Percentiles rank a stretch among this genome's conserved stretches.
Conservation (phyloP, 2,797 vertebrate genomes). For the Coilia nasus region DNA sequence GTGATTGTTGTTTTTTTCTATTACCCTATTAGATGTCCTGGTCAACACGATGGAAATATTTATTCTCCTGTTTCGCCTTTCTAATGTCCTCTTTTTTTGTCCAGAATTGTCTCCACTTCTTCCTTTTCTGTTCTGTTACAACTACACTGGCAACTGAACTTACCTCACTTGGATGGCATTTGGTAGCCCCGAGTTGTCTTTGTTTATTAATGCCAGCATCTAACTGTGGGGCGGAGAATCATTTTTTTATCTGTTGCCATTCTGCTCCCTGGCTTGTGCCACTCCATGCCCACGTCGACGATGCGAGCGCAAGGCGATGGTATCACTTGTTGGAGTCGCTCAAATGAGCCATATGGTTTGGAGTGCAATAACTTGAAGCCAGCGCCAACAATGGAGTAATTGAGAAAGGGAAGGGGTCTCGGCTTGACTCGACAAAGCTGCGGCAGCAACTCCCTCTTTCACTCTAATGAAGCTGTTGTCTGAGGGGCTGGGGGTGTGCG, state of each 20-base stretch:
- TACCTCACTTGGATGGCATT: not conserved
- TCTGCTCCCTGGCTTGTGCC: not conserved
- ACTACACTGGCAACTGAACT: not conserved
- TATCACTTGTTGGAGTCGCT: slow-evolving; percentile 63
- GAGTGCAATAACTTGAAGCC: slow-evolving; percentile 80
- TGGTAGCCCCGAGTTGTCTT: not conserved
- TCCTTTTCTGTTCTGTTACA: not conserved
- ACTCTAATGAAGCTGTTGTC: slow-evolving; percentile 93
- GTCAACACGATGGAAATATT: not conserved
- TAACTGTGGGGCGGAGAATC: not conserved
- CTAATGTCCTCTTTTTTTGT: not conserved
- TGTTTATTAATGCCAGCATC: not conserved
- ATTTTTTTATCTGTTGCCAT: not conserved
- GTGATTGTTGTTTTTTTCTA: not conserved
- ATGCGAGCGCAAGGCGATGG: slow-evolving; percentile 30
- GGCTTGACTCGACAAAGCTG: slow-evolving; percentile 81
- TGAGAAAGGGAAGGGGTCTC: slow-evolving; percentile 81
- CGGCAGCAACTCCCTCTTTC: slow-evolving; percentile 82
- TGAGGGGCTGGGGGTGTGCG: slow-evolving; percentile 61
- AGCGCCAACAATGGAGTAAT: slow-evolving; percentile 82
- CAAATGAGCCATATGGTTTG: slow-evolving; percentile 80
- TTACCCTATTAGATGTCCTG: slow-evolving; percentile 11
- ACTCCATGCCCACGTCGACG: slow-evolving; percentile 10
- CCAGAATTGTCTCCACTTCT: not conserved
- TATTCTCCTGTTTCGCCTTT: not conserved